Conservation (phyloP, 2,113 vertebrate genomes). For the Myiozetetes cayanensis region DNA sequence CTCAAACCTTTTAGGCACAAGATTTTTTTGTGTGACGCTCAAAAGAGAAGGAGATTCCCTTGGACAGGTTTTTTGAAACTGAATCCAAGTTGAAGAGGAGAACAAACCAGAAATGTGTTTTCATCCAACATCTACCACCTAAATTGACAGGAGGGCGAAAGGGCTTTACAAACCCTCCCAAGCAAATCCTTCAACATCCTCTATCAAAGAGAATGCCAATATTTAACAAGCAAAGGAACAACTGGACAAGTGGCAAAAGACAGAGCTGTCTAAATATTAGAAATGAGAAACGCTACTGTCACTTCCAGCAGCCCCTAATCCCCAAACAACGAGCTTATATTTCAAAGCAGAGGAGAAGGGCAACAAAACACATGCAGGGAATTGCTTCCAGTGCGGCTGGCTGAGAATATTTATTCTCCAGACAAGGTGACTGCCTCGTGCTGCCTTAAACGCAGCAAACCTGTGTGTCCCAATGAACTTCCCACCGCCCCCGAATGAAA, state of each 20-base stretch:
- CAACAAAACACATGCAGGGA: not conserved
- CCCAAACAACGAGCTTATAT: not conserved
- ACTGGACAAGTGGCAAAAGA: not conserved
- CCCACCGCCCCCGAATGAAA: not conserved
- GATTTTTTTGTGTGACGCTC: not conserved
- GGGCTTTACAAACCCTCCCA: not conserved
- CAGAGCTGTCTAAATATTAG: not conserved
- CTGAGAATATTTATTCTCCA: not conserved
- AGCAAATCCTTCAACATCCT: not conserved
- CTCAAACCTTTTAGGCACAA: not conserved
- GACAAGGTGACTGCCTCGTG: not conserved
- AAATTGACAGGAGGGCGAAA: not conserved
- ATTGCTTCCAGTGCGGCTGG: not conserved
- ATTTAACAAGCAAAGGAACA: slow-evolving; percentile 6
- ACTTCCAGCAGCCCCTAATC: not conserved
- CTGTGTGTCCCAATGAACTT: not conserved
- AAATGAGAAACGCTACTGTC: not conserved
- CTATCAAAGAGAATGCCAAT: not conserved
- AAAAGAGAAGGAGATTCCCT: not conserved
- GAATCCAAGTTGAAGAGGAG: not conserved
- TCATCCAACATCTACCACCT: not conserved
- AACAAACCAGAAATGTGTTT: not conserved
- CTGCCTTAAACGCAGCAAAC: not conserved
- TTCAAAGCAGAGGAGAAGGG: not conserved
- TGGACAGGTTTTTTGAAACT: not conserved